Evolutionary conservation across 1,140 invertebrate species (phyloP).

Genomic region (Episyrphus balteatus): DNA sequence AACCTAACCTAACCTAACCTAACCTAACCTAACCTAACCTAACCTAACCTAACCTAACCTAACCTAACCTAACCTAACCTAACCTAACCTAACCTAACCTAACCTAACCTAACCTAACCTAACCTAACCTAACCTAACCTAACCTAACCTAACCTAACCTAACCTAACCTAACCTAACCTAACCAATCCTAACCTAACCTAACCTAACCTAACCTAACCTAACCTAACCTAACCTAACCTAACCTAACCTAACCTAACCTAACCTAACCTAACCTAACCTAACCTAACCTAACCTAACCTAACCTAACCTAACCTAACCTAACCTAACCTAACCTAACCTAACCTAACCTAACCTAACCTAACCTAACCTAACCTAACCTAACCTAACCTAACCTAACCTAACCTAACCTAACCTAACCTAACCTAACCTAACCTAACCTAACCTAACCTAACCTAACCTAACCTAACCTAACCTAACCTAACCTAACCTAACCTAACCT

Average conservation of each 20-base stretch:
- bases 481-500: too few relatives aligned
- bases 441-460: too few relatives aligned
- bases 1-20: not conserved
- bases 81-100: too few relatives aligned
- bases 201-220: not conserved
- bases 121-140: too few relatives aligned
- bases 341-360: not conserved
- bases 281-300: not conserved
- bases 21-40: not conserved
- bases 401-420: conserved; percentile 6
- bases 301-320: not conserved
- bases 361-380: not conserved
- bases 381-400: not conserved
- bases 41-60: not conserved
- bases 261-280: not conserved
- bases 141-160: too few relatives aligned
- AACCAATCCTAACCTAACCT: not conserved
- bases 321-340: not conserved
- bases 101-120: too few relatives aligned
- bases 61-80: too few relatives aligned
- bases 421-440: too few relatives aligned
- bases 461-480: too few relatives aligned
- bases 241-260: not conserved
- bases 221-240: not conserved
- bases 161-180: too few relatives aligned